Conservation (phyloP, 92 coral and sea anemone genomes). For the Porites evermanni region DNA sequence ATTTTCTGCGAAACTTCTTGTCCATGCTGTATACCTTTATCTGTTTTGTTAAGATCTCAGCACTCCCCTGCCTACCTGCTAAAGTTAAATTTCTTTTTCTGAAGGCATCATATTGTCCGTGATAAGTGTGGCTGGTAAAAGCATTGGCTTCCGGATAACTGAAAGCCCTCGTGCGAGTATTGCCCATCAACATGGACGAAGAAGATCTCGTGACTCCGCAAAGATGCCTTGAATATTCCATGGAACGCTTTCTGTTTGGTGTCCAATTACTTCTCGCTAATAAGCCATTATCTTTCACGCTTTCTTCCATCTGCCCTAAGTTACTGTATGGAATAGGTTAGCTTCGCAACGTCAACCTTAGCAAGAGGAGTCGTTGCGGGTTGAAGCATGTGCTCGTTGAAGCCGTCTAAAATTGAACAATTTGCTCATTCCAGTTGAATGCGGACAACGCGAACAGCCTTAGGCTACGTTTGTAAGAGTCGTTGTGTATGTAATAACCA, state of each 20-base stretch:
- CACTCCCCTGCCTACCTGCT: not conserved
- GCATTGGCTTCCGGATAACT: constrained; percentile 15
- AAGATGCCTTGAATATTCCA: constrained; percentile 37
- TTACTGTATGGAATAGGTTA: not conserved
- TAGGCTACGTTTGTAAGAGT: no score
- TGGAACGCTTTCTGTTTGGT: constrained; percentile 1
- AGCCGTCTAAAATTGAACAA: no score
- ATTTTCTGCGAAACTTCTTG: constrained; percentile 20
- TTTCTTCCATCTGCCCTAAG: not conserved
- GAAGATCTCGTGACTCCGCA: not conserved
- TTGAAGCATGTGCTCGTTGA: no score
- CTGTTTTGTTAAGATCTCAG: not conserved
- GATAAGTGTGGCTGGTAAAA: not conserved
- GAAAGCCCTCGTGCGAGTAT: constrained; percentile 2
- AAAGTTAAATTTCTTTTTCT: not conserved
- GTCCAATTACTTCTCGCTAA: not conserved
- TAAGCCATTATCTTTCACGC: not conserved
- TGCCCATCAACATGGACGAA: not conserved
- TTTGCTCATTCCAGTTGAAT: no score
- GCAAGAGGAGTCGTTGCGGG: not conserved
- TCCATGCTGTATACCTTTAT: constrained; percentile 6
- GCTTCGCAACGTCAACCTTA: not conserved
- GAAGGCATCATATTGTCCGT: not conserved
- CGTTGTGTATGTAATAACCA: no score
- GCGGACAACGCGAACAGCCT: no score